Evolutionary conservation across 2,113 vertebrate species (phyloP).

Genomic region (Otocyon megalotis): DNA sequence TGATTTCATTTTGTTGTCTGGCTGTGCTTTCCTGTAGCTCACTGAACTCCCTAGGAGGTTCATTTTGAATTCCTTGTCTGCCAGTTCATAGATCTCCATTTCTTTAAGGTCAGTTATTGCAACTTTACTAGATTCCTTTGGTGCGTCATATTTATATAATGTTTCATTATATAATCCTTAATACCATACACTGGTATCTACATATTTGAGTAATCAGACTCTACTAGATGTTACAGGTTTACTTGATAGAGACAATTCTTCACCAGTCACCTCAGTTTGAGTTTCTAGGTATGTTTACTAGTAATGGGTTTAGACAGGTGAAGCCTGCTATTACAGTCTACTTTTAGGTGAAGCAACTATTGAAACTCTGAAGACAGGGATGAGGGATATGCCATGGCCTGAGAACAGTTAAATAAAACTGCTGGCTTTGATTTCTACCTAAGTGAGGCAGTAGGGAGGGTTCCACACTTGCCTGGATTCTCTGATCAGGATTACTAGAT

Average conservation of each 20-base stretch:
- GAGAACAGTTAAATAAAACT: not conserved
- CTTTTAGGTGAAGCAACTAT: not conserved
- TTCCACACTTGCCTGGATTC: not conserved
- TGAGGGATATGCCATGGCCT: not conserved
- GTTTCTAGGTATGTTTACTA: not conserved
- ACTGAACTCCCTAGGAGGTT: not conserved
- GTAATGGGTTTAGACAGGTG: not conserved
- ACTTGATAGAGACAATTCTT: not conserved
- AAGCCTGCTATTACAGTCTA: not conserved
- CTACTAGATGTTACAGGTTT: not conserved
- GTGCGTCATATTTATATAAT: not conserved
- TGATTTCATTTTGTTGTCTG: not conserved
- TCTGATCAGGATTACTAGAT: not conserved
- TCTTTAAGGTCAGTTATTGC: not conserved
- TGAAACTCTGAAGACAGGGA: not conserved
- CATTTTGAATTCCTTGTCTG: not conserved
- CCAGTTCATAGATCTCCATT: not conserved
- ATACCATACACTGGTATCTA: not conserved
- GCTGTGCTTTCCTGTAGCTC: not conserved
- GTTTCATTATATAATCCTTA: not conserved
- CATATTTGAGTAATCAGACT: not conserved
- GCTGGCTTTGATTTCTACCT: not conserved
- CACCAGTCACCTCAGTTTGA: not conserved
- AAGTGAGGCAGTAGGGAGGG: not conserved
- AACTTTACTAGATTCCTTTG: not conserved